These are phyloP conservation scores for Sylvietta virens DNA, from an alignment of 2,113 vertebrate genomes.

Conservation along the genomic window DNA sequence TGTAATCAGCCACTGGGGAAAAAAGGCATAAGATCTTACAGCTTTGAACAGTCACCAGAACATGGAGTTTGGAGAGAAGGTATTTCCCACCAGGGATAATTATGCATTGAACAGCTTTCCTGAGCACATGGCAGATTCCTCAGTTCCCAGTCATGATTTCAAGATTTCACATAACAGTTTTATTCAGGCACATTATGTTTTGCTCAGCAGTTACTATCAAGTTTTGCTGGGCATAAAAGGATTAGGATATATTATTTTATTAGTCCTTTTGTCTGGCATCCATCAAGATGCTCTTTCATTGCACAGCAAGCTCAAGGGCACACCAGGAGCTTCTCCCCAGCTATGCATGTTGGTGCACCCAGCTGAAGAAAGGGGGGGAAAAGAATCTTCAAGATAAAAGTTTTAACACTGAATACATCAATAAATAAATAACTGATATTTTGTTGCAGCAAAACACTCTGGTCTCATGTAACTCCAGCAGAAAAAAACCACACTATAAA, in stretches of 20 bases:
- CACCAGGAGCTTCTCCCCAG: background rate
- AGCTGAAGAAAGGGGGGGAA: accelerated
- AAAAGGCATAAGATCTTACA: background rate
- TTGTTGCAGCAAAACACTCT: background rate
- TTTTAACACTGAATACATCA: background rate
- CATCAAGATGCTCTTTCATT: background rate
- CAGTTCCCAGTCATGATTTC: background rate
- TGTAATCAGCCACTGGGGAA: background rate
- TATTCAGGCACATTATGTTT: background rate
- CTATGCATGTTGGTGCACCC: background rate
- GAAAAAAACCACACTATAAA: background rate
- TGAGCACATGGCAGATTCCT: background rate
- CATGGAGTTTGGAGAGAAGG: background rate
- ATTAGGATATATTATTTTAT: slow-evolving; percentile 3
- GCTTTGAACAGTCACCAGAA: background rate
- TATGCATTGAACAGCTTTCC: background rate
- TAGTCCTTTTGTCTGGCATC: background rate
- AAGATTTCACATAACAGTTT: background rate
- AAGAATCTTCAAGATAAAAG: background rate
- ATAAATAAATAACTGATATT: background rate
- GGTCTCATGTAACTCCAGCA: background rate
- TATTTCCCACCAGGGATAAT: background rate
- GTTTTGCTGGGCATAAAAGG: background rate
- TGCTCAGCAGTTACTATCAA: background rate
- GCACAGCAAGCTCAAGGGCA: background rate